Evolutionary conservation across 2,888 invertebrate genomes (phyloP), one percentile per base, ranked within the genome.

Genomic region (Trichacis sp.): DNA sequence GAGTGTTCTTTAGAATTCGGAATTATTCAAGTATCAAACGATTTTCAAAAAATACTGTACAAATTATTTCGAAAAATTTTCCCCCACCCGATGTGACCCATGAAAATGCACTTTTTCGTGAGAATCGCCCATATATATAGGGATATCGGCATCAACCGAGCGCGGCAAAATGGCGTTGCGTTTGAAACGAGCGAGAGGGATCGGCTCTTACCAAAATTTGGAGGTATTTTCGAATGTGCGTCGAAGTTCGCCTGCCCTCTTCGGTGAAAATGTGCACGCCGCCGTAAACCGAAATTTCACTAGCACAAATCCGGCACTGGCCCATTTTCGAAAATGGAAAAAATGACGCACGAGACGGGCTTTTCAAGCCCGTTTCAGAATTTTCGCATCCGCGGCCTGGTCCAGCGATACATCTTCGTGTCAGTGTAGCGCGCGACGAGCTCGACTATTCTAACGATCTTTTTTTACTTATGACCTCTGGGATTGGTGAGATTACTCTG

Each of bases 151-250:
- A 15, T 12, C 11, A 3, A 12, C 15, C 47, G 47, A 15, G 29
- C 38, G 46, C 49, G 33, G 29, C 11, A 38, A 46, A 40, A 51
- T 56, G 51, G 62, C 57, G 54, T 42, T 50, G 33, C 43, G 36
- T 36, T 43, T 19, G 33, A 24, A 9, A 29, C n/a, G n/a, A n/a
- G 6, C 38, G 15, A 38, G 36, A 24, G 46, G 52, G 55, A 55
- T 60, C 45, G 45, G 64, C 85, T n/a, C n/a, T 85, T 81, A 91
- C 91, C 87, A 89, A 87, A 76, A 92, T 88, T 75, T 89, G 87
- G 72, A 91, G 86, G 86, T 91, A 91, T 85, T 89, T 89, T 77
- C 87, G 88, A 73, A 92, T 88, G 85, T 90, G 91, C 68, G 88
- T 88, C 78, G 89, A 88, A 62, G 91, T 86, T 76, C 88, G 87